Percentiles rank a stretch among this genome's conserved stretches.
Evolutionary conservation across 2,888 invertebrate genomes (phyloP).

Genomic region (Limnephilus marmoratus): DNA sequence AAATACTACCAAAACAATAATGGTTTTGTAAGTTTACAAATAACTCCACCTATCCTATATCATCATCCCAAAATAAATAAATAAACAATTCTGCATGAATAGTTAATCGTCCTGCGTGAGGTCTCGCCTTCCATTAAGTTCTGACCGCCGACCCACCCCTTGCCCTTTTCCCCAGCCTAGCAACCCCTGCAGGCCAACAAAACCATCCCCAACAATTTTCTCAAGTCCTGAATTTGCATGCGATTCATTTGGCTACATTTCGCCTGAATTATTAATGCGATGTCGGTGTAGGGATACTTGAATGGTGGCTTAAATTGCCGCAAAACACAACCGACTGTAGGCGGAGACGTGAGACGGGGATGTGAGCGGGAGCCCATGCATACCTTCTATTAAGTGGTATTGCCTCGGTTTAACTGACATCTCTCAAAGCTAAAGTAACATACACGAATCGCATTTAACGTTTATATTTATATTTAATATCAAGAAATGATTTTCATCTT

Average conservation of each 20-base stretch:
- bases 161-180: not conserved
- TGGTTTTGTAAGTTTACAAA: not conserved
- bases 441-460: too few species aligned
- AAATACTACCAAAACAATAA: not conserved
- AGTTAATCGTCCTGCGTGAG: constrained; percentile 44
- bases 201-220: constrained; percentile 7
- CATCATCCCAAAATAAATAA: not conserved
- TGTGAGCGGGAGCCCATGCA: not conserved
- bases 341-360: not conserved
- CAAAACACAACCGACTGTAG: constrained; percentile 23
- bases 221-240: constrained; percentile 59
- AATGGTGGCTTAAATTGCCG: constrained; percentile 51
- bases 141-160: constrained; percentile 44
- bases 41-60: not conserved
- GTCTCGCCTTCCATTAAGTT: constrained; percentile 51
- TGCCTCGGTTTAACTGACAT: not conserved
- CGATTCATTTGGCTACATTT: constrained; percentile 55
- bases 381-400: not conserved
- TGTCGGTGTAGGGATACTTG: constrained; percentile 47
- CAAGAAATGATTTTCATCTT: too few species aligned
- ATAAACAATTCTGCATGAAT: constrained; percentile 38
- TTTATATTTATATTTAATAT: not conserved
- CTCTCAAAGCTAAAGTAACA: not conserved
- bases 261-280: constrained; percentile 60
- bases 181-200: not conserved